Percentiles rank a stretch among this genome's conserved stretches.
Conservation (phyloP, 2,113 vertebrate species). For the Melanerpes aurifrons region DNA sequence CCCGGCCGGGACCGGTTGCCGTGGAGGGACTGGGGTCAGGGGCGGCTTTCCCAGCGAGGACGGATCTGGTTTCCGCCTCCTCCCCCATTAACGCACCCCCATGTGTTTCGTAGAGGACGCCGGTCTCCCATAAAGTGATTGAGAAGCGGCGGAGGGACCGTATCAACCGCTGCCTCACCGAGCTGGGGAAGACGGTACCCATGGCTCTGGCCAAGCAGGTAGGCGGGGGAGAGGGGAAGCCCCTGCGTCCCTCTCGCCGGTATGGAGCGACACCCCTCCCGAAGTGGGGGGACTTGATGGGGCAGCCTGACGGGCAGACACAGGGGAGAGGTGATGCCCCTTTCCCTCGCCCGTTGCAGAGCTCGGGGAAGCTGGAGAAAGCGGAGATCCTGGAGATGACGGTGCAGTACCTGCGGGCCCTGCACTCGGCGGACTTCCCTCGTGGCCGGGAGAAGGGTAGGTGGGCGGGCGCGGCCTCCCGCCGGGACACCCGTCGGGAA, state of each 20-base stretch:
- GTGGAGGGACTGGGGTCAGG: neutral
- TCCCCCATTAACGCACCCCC: neutral
- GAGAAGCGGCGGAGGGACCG: slow-evolving; percentile 94
- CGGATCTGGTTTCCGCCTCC: neutral
- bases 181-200: slow-evolving; percentile 94
- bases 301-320: neutral
- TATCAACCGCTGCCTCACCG: slow-evolving; percentile 94
- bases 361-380: slow-evolving; percentile 96
- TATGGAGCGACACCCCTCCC: neutral
- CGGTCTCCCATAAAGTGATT: slow-evolving; percentile 97
- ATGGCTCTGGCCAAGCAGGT: slow-evolving; percentile 98
- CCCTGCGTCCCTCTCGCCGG: neutral
- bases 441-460: slow-evolving; percentile 94
- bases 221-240: neutral
- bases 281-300: neutral
- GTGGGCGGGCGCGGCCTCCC: neutral
- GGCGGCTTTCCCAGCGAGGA: neutral
- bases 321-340: neutral
- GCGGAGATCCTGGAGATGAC: slow-evolving; percentile 99
- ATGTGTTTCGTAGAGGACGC: slow-evolving; percentile 84
- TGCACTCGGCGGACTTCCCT: slow-evolving; percentile 94
- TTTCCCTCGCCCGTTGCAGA: slow-evolving; percentile 73
- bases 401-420: slow-evolving; percentile 92
- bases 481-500: neutral
- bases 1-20: neutral